Evolutionary conservation across 2,797 vertebrate species (phyloP).

Genomic region (Schizothorax lantsangensis): DNA sequence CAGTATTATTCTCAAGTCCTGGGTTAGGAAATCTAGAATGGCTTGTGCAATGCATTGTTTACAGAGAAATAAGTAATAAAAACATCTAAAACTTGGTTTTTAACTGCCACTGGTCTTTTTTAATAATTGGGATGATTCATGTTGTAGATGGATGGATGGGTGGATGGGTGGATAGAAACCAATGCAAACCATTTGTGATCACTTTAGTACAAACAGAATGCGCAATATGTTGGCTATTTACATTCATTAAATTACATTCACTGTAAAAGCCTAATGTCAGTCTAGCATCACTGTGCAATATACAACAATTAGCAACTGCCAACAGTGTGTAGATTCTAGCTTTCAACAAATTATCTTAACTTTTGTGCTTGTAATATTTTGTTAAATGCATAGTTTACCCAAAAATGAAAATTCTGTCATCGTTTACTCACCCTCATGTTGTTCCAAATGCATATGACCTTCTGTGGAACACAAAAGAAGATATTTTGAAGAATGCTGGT

Average conservation of each 20-base stretch:
- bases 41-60: constrained; percentile 7
- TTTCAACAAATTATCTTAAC: not conserved
- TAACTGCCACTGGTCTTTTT: not conserved
- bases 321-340: not conserved
- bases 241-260: not conserved
- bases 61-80: constrained; percentile 31
- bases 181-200: not conserved
- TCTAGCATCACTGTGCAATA: not conserved
- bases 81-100: not conserved
- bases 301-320: not conserved
- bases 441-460: not conserved
- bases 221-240: not conserved
- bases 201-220: not conserved
- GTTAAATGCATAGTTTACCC: not conserved
- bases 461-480: not conserved
- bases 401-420: not conserved
- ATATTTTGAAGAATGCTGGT: not conserved
- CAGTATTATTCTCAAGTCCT: not conserved
- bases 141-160: not conserved
- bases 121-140: not conserved
- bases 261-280: not conserved
- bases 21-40: not conserved
- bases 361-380: not conserved
- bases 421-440: not conserved
- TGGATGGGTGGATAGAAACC: not conserved